Evolutionary conservation across 1,140 invertebrate genomes (phyloP).

Genomic region (Halesus radiatus): DNA sequence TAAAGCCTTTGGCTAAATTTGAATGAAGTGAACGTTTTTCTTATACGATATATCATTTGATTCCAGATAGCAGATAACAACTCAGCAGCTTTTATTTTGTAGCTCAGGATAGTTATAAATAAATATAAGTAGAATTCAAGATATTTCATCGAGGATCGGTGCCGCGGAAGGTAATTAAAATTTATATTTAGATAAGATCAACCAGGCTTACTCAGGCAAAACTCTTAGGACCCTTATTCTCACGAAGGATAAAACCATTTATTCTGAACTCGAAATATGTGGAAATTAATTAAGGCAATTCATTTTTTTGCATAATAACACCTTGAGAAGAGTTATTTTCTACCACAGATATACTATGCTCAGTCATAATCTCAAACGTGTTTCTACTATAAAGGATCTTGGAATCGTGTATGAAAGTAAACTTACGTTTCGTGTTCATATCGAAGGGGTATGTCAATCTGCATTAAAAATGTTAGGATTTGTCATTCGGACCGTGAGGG

Average conservation of each 20-base stretch:
- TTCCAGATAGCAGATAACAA: conserved; percentile 28
- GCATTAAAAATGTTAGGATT: no score
- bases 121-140: conserved; percentile 4
- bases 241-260: not conserved
- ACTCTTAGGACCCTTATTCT: conserved; percentile 10
- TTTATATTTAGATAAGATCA: conserved; percentile 11
- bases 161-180: conserved; percentile 17
- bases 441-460: no score
- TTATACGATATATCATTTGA: conserved; percentile 41
- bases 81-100: conserved; percentile 2
- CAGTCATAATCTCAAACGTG: no score
- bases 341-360: no score
- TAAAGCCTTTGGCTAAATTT: conserved; percentile 40
- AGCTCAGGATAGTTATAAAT: not conserved
- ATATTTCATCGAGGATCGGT: not conserved
- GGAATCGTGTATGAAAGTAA: no score
- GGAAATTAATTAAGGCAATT: no score
- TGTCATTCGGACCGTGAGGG: no score
- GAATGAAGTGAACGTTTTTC: conserved; percentile 32
- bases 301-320: no score
- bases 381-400: no score
- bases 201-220: conserved; percentile 5
- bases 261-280: no score
- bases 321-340: not conserved
- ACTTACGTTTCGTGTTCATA: no score